Percentiles rank a stretch among this genome's conserved stretches.
These are phyloP conservation scores for Xiphophorus hellerii DNA, from an alignment of 2,113 vertebrate species.

Conservation along the genomic window DNA sequence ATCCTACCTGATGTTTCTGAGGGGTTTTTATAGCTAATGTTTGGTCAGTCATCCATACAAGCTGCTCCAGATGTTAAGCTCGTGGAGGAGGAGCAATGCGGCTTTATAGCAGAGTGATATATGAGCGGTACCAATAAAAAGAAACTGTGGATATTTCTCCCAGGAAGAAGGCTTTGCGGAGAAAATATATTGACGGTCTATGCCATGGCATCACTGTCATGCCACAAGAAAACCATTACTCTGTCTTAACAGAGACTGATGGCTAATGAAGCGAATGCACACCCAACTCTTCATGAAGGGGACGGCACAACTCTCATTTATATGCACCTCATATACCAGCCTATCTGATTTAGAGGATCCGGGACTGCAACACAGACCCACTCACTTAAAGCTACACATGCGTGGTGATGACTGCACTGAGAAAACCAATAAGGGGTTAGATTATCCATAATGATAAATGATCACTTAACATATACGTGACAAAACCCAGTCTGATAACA, in stretches of 20 bases:
- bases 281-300: constrained; percentile 50
- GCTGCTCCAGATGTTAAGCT: constrained; percentile 60
- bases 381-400: constrained; percentile 33
- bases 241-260: constrained; percentile 57
- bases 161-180: background rate
- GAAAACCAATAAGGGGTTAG: constrained; percentile 47
- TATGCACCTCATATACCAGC: constrained; percentile 64
- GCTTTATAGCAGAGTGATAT: constrained; percentile 42
- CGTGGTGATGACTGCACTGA: constrained; percentile 37
- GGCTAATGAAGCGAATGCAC: constrained; percentile 68
- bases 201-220: constrained; percentile 52
- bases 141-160: constrained; percentile 26
- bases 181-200: constrained; percentile 35
- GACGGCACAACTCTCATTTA: constrained; percentile 69
- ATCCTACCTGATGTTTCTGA: constrained; percentile 44
- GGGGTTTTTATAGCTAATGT: constrained; percentile 41
- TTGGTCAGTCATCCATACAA: constrained; percentile 53
- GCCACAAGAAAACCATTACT: constrained; percentile 65
- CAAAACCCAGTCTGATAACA: constrained; percentile 7
- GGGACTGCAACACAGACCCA: constrained; percentile 45
- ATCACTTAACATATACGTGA: constrained; percentile 25
- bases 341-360: constrained; percentile 66
- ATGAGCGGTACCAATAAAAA: constrained; percentile 27
- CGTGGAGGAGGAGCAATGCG: constrained; percentile 36
- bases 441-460: constrained; percentile 36